Base-by-base conservation (phyloP, 1,140 invertebrate genomes). In the Zaprionus africanus region DNA sequence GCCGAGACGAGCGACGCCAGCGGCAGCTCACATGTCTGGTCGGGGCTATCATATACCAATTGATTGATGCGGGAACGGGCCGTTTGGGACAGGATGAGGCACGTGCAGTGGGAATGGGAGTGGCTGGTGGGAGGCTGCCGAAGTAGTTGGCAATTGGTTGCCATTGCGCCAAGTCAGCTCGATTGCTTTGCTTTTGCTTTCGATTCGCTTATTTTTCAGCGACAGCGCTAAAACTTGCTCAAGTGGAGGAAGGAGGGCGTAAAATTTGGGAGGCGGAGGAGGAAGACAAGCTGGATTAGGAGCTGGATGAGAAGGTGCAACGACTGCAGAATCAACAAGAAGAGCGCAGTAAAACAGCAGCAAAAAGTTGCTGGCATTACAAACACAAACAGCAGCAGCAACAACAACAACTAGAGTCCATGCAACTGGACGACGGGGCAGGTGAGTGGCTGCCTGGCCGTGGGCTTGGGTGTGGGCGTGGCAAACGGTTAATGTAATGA, bases 401-500 rank as follows among this genome's bases (percentile, higher is more conserved):
- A 38, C 34, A 58, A 49, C 51, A 75, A 56, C 57, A 62, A 57
- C 54, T 60, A 66, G 63, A 82, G 76, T 34, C 66, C 68, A 57
- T 72, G 62, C 28, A 76, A 69, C 53, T 79, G 68, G 71, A 56
- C 15, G 41, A 24, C 17, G 58, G 34, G 43, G 38, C 31, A 15
- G 61, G 34, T 26, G 19, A 38, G 19, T 28, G 19, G 46, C 11
- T 22, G 19, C n/a, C 46, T 51, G 3, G 9, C 19, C n/a, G 46
- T 53, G 24, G 17, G 17, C 15, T 11, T 34, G 28, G 15, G 43
- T 9, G 13, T 15, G 49, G 69, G 65, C 64, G 60, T 70, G 78
- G 78, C 70, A 76, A 83, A 71, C 81, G 78, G 73, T 88, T 88
- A 88, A 88, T 88, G 84, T 88, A 88, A 88, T 88, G 84, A 88